These are phyloP conservation scores for Euproctis similis DNA, from an alignment of 2,888 invertebrate species.

Conservation along the genomic window DNA sequence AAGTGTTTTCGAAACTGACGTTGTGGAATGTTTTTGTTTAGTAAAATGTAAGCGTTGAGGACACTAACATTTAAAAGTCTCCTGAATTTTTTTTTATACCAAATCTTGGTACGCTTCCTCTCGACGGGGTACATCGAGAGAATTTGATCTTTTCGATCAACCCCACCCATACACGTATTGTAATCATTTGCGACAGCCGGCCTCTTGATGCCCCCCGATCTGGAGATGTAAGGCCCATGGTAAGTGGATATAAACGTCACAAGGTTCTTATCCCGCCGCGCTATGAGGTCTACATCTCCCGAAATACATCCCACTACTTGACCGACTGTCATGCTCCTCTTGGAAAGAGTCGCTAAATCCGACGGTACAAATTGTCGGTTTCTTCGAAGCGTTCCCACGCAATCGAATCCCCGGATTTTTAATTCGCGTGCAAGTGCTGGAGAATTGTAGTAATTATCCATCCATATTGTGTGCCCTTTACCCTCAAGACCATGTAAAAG, in stretches of 20 bases:
- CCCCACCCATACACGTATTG: too few relatives aligned
- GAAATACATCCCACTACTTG: conserved; percentile 4
- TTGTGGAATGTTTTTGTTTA: not conserved
- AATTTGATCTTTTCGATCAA: too few relatives aligned
- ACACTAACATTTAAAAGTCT: conserved; percentile 14
- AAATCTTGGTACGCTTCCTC: conserved; percentile 12
- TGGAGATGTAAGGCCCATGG: not conserved
- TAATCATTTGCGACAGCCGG: too few relatives aligned
- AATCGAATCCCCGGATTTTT: conserved; percentile 11
- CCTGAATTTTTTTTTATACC: conserved; percentile 21
- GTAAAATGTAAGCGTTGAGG: too few relatives aligned
- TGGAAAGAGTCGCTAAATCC: conserved; percentile 1
- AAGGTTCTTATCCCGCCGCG: conserved; percentile 14
- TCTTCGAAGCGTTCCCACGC: conserved; percentile 10
- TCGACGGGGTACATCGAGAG: conserved; percentile 16
- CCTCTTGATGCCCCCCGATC: conserved; percentile 8
- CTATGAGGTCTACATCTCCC: conserved; percentile 4
- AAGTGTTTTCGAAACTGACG: not conserved
- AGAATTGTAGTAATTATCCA: too few relatives aligned
- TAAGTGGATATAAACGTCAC: conserved; percentile 4
- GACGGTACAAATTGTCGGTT: conserved; percentile 10
- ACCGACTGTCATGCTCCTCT: conserved; percentile 4
- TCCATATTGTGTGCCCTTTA: too few relatives aligned
- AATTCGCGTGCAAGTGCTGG: too few relatives aligned
- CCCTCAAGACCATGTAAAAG: too few relatives aligned